Base-by-base conservation (phyloP, 2,888 invertebrate species). In the Cheilosia variabilis region DNA sequence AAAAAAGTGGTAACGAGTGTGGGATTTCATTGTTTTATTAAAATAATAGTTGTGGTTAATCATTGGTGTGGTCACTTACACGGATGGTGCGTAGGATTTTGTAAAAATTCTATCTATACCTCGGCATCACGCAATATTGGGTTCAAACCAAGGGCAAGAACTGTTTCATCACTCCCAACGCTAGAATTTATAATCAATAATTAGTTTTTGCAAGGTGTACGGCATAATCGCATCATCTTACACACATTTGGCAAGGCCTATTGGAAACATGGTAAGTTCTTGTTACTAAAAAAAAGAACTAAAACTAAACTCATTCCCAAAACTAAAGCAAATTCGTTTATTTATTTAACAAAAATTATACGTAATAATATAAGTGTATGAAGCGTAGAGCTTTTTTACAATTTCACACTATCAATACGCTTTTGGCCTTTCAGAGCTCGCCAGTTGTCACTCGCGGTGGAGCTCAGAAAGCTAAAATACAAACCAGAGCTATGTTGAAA, bases 381-480 rank as follows among this genome's bases (percentile, higher is more conserved):
- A 31, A 13, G 47, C 13, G 17, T 4, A 47, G 19, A 60, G 72
- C 78, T 78, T 75, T 78, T 57, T 31, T 52, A 41, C n/a, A 62
- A 50, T 60, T 41, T 41, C 34, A n/a, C 47, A 60, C 45, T n/a
- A 19, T 41, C 34, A n/a, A 43, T 7, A 58, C 19, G 55, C 57
- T 71, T 63, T 69, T 43, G 10, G 22, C 31, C 43, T 86, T 77
- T 52, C 45, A 92, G 92, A 92, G 89, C 88, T 92, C 92, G 71
- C 90, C 91, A 75, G 93, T 94, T 84, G 92, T 94, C 24, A 95
- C 95, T 72, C 93, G 95, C 89, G 94, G 94, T 90, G 93, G 93
- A 73, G 94, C 94, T 75, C 94, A 94, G 87, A 94, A 94, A 90
- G 93, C 94, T 71, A 95, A 94, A 92, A 94, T 94, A 65, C 95